Percentiles rank a stretch among this genome's conserved stretches.
Conservation (phyloP, 2,797 vertebrate genomes). For the Sciurus vulgaris region DNA sequence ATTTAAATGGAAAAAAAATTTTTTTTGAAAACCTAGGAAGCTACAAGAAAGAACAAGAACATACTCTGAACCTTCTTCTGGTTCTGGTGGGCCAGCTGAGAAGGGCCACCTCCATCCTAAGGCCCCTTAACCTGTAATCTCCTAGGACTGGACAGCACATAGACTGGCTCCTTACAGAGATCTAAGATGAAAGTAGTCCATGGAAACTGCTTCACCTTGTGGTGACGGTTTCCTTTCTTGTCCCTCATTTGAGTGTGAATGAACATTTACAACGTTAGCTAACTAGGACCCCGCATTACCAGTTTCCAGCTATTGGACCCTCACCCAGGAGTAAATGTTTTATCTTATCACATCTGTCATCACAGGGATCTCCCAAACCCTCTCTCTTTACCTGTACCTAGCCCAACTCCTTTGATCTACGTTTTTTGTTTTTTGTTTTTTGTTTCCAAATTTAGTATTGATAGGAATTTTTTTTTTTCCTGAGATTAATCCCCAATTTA, state of each 20-base stretch:
- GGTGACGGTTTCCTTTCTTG: not conserved
- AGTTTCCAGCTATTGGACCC: not conserved
- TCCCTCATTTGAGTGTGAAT: not conserved
- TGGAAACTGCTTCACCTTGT: not conserved
- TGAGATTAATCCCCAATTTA: not conserved
- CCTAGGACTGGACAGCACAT: fast-evolving
- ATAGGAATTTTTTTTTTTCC: not conserved
- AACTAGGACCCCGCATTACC: not conserved
- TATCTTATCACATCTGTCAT: not conserved
- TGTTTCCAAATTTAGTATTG: not conserved
- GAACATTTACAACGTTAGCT: not conserved
- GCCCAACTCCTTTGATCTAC: not conserved
- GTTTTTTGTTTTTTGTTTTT: not conserved
- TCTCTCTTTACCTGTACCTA: not conserved
- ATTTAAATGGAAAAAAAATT: not conserved
- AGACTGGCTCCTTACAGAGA: not conserved
- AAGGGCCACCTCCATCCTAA: too few relatives aligned
- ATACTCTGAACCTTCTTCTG: not conserved
- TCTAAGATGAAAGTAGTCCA: not conserved
- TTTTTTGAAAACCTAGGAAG: not conserved
- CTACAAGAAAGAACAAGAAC: not conserved
- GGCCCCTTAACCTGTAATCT: fast-evolving
- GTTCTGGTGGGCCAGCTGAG: not conserved
- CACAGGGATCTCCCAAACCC: not conserved
- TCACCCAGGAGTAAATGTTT: not conserved